Conservation (phyloP, 1,140 invertebrate genomes). For the Atta colombica region DNA sequence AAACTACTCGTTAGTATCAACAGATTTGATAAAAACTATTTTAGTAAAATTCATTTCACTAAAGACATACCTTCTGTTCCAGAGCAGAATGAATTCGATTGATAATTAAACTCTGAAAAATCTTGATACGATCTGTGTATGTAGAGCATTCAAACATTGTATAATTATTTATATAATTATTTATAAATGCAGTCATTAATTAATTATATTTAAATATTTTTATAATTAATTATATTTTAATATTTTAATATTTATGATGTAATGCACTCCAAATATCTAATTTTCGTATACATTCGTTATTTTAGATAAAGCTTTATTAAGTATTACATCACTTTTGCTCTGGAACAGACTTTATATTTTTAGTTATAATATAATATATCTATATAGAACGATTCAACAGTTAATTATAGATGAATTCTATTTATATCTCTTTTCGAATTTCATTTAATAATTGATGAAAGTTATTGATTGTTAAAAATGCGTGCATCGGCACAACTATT, state of each 20-base stretch:
- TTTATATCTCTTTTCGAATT: conserved; percentile 62
- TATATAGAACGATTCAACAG: conserved; percentile 75
- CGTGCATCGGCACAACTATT: conserved; percentile 45
- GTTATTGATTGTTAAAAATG: conserved; percentile 63
- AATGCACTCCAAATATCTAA: conserved; percentile 37
- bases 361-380: conserved; percentile 74
- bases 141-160: not conserved
- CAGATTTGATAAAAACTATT: conserved; percentile 72
- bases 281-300: conserved; percentile 8
- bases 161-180: conserved; percentile 20
- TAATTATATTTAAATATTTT: conserved; percentile 14
- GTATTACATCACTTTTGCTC: conserved; percentile 54
- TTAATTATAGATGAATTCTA: conserved; percentile 70
- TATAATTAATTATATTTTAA: not conserved
- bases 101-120: conserved; percentile 38
- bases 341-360: conserved; percentile 65
- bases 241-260: conserved; percentile 11
- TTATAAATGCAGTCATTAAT: conserved; percentile 32
- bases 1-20: conserved; percentile 69
- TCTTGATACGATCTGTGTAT: conserved; percentile 22
- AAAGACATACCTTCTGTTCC: conserved; percentile 64
- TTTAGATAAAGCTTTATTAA: conserved; percentile 38
- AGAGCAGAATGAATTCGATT: conserved; percentile 61
- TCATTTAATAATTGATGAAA: conserved; percentile 64
- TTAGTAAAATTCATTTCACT: conserved; percentile 66